Conservation (phyloP, 2,797 vertebrate genomes). For the Falco berigora region DNA sequence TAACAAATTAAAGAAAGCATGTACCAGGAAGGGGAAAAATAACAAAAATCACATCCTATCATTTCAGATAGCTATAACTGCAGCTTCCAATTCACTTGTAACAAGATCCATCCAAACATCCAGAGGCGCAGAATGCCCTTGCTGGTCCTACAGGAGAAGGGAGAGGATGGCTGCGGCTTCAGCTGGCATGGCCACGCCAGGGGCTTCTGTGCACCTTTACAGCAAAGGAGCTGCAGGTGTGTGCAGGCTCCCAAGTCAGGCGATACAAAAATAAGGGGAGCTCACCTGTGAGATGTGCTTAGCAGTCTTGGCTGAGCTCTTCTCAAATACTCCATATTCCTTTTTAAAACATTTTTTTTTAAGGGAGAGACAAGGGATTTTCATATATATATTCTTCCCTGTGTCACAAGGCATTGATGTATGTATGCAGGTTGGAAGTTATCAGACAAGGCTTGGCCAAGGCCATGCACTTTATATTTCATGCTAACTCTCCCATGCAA, state of each 20-base stretch:
- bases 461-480: neutral
- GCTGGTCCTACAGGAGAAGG: no score
- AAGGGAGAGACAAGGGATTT: neutral
- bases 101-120: neutral
- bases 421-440: neutral
- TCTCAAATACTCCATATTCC: neutral
- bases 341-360: neutral
- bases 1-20: neutral
- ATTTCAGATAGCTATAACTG: neutral
- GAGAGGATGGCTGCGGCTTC: neutral
- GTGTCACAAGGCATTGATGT: neutral
- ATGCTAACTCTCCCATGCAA: neutral
- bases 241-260: neutral
- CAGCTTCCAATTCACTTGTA: neutral
- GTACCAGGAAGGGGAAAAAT: neutral
- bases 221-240: neutral
- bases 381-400: neutral
- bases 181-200: neutral
- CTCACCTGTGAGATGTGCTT: neutral
- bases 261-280: neutral
- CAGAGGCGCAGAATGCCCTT: neutral
- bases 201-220: neutral
- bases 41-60: neutral
- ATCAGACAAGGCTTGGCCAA: neutral
- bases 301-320: neutral